Base-by-base conservation (phyloP, 2,797 vertebrate species). In the Spatula clypeata region DNA sequence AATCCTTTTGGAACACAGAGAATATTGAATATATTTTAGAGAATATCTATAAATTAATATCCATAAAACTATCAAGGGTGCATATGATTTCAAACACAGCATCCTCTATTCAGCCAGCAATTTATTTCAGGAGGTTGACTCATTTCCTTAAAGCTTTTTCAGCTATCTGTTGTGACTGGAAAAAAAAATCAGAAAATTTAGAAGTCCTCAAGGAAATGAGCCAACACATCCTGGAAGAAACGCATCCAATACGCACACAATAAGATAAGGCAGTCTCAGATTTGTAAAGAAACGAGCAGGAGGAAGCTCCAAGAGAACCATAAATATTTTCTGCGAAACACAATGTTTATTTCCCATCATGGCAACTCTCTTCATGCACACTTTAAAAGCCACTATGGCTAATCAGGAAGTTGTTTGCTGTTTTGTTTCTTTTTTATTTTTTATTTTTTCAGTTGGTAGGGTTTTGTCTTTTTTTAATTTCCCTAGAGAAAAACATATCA, bases 51-150 rank as follows among this genome's bases (percentile, higher is more conserved):
- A 90, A 88, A 67, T 75, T 79, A 54, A 58, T 60, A 94, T 67
- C 55, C 77, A 87, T 44, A 94, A 60, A 92, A 70, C 70, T 84
- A 95, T 44, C 73, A 93, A 93, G 91, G 84, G 66, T 3, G 0
- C 45, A 77, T 91, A 6, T 58, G 91, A 84, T 89, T 92, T 94
- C 38, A 1, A 98, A 96, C 87, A 94, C 91, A 75, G 93, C 87
- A 94, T 93, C 85, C 86, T 96, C 86, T 57, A 79, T 42, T 81
- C 96, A 90, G 93, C 31, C 90, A 86, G 90, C 88, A 79, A 73
- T 95, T 97, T 98, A 97, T 98, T 97, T 98, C 96, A 95, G 96
- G 96, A 97, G 93, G 74, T 94, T 98, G 97, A 98, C 96, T 98
- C 98, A 98, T 88, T 98, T 98, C 97, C 97, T 94, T 90, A 47